Percentiles rank a stretch among this genome's conserved stretches.
These are phyloP conservation scores for Mixornis gularis DNA, from an alignment of 2,113 vertebrate species.

Conservation along the genomic window DNA sequence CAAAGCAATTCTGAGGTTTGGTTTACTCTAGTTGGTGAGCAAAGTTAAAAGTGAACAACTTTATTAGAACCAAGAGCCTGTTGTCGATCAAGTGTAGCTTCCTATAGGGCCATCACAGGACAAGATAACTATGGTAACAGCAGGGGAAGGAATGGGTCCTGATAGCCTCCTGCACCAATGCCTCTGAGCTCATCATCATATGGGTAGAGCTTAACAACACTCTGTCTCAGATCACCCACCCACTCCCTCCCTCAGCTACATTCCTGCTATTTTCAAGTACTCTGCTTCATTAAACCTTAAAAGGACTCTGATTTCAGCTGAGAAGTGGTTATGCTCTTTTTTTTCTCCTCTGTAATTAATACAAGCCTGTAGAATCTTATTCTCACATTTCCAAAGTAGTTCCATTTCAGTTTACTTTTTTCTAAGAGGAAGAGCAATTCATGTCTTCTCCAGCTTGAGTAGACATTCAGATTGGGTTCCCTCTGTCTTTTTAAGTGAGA, in stretches of 20 bases:
- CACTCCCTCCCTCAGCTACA: background rate
- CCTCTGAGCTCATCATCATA: background rate
- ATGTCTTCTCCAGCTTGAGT: background rate
- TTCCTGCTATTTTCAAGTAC: conserved; percentile 18
- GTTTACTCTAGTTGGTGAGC: background rate
- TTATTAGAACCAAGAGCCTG: background rate
- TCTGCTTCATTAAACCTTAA: conserved; percentile 43
- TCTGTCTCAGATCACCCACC: background rate
- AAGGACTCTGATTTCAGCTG: background rate
- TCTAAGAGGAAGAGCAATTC: background rate
- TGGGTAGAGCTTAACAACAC: background rate
- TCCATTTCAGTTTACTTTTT: background rate
- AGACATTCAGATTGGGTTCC: background rate
- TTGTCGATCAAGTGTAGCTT: background rate
- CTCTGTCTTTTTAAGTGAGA: background rate
- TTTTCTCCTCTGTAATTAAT: background rate
- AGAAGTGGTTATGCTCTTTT: background rate
- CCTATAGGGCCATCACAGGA: background rate
- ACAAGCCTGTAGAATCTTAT: background rate
- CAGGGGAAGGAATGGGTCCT: background rate
- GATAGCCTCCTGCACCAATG: background rate
- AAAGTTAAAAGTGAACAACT: background rate
- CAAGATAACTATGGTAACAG: background rate
- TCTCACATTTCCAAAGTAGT: background rate
- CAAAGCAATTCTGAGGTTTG: background rate